Evolutionary conservation across 2,113 vertebrate species (phyloP).

Genomic region (Pyrgilauda ruficollis): DNA sequence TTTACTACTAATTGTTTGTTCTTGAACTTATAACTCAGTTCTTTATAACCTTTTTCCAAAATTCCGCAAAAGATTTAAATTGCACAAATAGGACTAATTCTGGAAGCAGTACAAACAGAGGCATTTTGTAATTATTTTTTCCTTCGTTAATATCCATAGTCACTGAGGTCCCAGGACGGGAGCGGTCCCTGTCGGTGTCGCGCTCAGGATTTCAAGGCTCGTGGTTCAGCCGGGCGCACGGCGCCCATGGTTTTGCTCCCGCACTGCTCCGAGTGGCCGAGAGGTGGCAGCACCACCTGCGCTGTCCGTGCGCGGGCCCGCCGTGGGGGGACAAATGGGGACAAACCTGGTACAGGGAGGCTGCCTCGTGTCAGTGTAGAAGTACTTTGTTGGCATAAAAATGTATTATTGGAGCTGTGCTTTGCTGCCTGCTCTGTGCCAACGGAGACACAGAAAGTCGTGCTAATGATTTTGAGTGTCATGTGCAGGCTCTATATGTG

Average conservation of each 20-base stretch:
- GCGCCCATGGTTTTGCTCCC: rapidly evolving
- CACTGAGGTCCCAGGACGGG: neutral
- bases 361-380: rapidly evolving
- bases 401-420: neutral
- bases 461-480: neutral
- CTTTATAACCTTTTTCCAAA: neutral
- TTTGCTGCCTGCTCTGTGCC: neutral
- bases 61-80: neutral
- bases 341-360: rapidly evolving
- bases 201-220: rapidly evolving
- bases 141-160: rapidly evolving
- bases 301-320: neutral
- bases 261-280: neutral
- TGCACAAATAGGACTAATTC: neutral
- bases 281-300: conserved; percentile 71
- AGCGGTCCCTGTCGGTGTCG: neutral
- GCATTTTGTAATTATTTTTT: neutral
- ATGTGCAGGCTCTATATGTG: neutral
- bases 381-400: neutral
- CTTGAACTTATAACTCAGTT: neutral
- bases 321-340: rapidly evolving
- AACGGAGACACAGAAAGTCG: neutral
- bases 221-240: rapidly evolving
- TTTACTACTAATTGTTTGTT: neutral
- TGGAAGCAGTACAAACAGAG: neutral